Percentiles rank a stretch among this genome's conserved stretches.
Evolutionary conservation across 2,888 invertebrate genomes (phyloP).

Genomic region (Colletes collaris): DNA sequence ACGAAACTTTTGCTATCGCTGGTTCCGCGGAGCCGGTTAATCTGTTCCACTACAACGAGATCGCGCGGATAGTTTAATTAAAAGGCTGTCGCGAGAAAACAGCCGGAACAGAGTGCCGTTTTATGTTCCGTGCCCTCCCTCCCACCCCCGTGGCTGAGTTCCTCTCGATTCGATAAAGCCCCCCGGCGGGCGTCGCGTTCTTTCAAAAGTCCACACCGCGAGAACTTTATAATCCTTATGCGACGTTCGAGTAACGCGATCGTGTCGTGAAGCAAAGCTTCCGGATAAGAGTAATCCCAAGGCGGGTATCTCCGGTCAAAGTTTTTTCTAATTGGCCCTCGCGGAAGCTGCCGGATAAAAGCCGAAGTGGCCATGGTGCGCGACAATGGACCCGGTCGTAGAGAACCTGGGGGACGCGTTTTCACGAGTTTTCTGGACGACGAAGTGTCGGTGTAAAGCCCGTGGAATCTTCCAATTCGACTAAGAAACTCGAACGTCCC

Average conservation of each 20-base stretch:
- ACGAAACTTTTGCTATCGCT: background rate
- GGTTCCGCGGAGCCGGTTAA: background rate
- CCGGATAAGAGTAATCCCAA: conserved; percentile 70
- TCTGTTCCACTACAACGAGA: background rate
- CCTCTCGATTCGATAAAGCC: conserved; percentile 21
- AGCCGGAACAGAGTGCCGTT: conserved; percentile 4
- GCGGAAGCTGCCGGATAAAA: conserved; percentile 36
- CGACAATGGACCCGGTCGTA: conserved; percentile 43
- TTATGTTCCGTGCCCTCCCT: background rate
- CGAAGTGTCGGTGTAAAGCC: conserved; percentile 43
- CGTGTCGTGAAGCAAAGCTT: conserved; percentile 59
- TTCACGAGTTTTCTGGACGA: conserved; percentile 51
- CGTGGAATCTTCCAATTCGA: conserved; percentile 73
- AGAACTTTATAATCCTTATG: conserved; percentile 72
- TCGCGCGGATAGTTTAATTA: conserved; percentile 30
- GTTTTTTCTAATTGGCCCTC: conserved; percentile 70
- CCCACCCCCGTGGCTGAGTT: background rate
- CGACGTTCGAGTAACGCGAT: conserved; percentile 58
- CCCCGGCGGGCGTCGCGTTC: conserved; percentile 18
- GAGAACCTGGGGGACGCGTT: conserved; percentile 49
- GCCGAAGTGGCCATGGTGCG: conserved; percentile 37
- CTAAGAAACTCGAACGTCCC: conserved; percentile 72
- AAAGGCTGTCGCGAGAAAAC: background rate
- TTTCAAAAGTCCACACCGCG: conserved; percentile 31
- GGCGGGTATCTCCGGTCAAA: conserved; percentile 47